Evolutionary conservation across 2,113 vertebrate genomes (phyloP), one percentile per base, ranked within the genome.

Genomic region (Phalacrocorax pelagicus): DNA sequence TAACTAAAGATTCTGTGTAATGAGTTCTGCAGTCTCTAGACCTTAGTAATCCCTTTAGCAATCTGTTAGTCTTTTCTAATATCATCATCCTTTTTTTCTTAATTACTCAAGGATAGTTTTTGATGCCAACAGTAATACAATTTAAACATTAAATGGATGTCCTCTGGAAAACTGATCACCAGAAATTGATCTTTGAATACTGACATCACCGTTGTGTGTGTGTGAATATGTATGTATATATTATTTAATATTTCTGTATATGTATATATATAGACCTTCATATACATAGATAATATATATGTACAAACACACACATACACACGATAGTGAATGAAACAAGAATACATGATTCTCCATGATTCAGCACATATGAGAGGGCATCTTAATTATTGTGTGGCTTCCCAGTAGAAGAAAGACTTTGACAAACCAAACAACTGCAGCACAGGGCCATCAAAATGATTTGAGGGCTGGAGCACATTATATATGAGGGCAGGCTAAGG

Each of bases 371-470:
- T 52, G 23, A 27, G 11, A 69, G 9, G 9, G 8, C 5, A 10
- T 55, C 49, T 61, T 57, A 61, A 44, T 17, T 36, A 46, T 5
- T 14, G 3, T 40, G 11, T 61, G 36, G 32, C 3, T 65, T 13
- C 7, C 3, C 9, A 17, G 23, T 6, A n/a, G 32, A 36, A 42
- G 18, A 22, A 51, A 61, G 23, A 32, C 12, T n/a, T 65, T 24
- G n/a, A 42, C 3, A 57, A 88, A 77, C 10, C 11, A 62, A 81
- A 51, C 7, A 69, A 47, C 8, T 34, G 10, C 19, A 52, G 12
- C 13, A 18, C 2, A 11, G 3, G 17, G 4, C 4, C 17, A 34
- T 16, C 10, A 61, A 34, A 44, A 52, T 27, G 0, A 11, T 71
- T 62, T 61, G 57, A 51, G 11, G 3, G 6, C 44, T 54, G 42